phyloP scores from a whole-genome alignment of 2,888 invertebrate species.

The Hydropsyche betteni region DNA sequence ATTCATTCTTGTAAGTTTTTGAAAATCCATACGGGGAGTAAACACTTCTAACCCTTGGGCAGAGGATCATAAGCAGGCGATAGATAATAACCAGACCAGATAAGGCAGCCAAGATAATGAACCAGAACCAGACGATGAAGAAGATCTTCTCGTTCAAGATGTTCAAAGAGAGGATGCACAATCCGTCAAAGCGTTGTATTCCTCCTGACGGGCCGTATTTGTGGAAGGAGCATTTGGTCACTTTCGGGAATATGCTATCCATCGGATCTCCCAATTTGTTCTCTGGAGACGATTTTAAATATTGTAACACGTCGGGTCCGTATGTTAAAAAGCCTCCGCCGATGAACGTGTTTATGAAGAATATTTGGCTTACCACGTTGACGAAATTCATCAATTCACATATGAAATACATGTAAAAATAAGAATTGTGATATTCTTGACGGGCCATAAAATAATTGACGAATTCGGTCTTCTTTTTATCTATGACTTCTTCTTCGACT shows the following conservation, averaged over 20 bases:
- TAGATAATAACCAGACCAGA: conserved; percentile 85
- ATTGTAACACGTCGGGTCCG: conserved; percentile 88
- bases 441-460: conserved; percentile 84
- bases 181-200: conserved; percentile 89
- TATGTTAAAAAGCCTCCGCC: conserved; percentile 92
- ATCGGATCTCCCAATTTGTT: conserved; percentile 83
- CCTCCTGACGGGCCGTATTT: conserved; percentile 94
- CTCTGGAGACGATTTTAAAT: conserved; percentile 85
- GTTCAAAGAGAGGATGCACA: conserved; percentile 90
- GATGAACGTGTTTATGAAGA: conserved; percentile 90
- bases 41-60: neutral
- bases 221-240: conserved; percentile 95
- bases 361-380: conserved; percentile 91
- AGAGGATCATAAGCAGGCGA: conserved; percentile 60
- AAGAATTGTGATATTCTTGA: conserved; percentile 86
- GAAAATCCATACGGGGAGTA: neutral
- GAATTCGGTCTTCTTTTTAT: conserved; percentile 82
- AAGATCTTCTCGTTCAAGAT: conserved; percentile 96
- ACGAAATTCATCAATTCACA: conserved; percentile 89
- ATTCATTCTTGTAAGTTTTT: neutral
- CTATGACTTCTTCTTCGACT: conserved; percentile 82
- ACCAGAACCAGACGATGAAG: conserved; percentile 95
- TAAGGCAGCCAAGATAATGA: conserved; percentile 82
- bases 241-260: conserved; percentile 88
- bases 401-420: conserved; percentile 87